These are phyloP conservation scores for Dichetophora obliterata DNA, from an alignment of 2,888 invertebrate species.

Conservation along the genomic window DNA sequence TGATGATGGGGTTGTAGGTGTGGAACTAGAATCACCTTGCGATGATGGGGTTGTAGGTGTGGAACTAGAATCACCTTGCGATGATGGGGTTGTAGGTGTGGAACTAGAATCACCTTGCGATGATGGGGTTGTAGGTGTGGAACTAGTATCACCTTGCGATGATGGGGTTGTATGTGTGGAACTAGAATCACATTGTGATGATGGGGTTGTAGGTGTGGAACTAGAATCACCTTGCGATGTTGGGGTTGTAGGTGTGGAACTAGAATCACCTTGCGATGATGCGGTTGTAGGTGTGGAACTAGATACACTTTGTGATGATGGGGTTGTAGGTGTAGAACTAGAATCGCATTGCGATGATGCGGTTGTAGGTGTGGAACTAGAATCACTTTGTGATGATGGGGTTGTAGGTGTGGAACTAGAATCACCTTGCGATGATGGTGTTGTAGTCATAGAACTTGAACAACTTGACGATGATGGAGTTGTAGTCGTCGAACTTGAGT, in stretches of 20 bases:
- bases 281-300: neutral
- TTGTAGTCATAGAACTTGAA: conserved; percentile 6
- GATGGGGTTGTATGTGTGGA: neutral
- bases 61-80: neutral
- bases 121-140: neutral
- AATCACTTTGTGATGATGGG: neutral
- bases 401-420: neutral
- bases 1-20: neutral
- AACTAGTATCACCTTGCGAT: neutral
- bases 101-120: neutral
- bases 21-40: neutral
- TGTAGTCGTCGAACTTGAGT: neutral
- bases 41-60: neutral
- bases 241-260: neutral
- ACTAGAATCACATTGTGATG: neutral
- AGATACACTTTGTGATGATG: neutral
- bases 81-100: neutral
- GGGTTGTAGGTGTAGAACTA: neutral
- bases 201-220: too few species aligned
- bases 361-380: neutral
- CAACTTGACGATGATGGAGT: neutral
- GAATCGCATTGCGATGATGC: neutral
- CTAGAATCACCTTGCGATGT: too few species aligned
- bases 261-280: neutral
- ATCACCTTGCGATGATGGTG: neutral